Conservation (phyloP, 2,888 invertebrate species). For the Amiota mariae region DNA sequence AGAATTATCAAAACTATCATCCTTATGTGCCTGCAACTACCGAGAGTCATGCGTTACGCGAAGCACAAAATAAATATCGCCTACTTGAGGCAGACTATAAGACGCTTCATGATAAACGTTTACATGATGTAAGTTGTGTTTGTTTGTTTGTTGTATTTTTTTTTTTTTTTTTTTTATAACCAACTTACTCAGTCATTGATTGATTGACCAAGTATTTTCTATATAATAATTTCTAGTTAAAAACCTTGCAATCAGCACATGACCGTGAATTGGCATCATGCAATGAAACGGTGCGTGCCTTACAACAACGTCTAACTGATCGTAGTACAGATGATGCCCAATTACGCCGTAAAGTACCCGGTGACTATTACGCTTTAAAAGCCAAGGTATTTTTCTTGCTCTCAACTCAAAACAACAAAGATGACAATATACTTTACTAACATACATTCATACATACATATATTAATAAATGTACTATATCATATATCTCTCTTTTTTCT, state of each 20-base stretch:
- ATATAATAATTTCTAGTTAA: conserved; percentile 76
- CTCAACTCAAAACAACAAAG: conserved; percentile 3
- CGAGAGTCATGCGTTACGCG: conserved; percentile 70
- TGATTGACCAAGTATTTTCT: too few species aligned
- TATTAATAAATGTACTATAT: too few species aligned
- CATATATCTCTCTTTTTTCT: background rate
- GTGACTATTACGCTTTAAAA: conserved; percentile 73
- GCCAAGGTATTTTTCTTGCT: conserved; percentile 69
- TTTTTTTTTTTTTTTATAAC: too few species aligned
- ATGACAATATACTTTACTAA: too few species aligned
- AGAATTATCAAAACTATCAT: conserved; percentile 36
- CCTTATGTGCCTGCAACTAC: conserved; percentile 70
- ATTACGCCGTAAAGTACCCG: conserved; percentile 73
- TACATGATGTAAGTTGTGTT: conserved; percentile 82
- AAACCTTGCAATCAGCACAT: conserved; percentile 83
- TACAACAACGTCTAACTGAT: conserved; percentile 72
- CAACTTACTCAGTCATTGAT: too few species aligned
- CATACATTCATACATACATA: too few species aligned
- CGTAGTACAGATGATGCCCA: conserved; percentile 71
- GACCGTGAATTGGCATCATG: conserved; percentile 79
- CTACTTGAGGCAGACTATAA: conserved; percentile 85
- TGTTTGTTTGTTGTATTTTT: too few species aligned
- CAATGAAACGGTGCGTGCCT: conserved; percentile 72
- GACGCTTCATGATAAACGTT: conserved; percentile 82
- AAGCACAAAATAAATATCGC: conserved; percentile 79